Percentiles rank a stretch among this genome's conserved stretches.
phyloP scores from a whole-genome alignment of 1,140 invertebrate genomes.

The Potamilus streckersoni region DNA sequence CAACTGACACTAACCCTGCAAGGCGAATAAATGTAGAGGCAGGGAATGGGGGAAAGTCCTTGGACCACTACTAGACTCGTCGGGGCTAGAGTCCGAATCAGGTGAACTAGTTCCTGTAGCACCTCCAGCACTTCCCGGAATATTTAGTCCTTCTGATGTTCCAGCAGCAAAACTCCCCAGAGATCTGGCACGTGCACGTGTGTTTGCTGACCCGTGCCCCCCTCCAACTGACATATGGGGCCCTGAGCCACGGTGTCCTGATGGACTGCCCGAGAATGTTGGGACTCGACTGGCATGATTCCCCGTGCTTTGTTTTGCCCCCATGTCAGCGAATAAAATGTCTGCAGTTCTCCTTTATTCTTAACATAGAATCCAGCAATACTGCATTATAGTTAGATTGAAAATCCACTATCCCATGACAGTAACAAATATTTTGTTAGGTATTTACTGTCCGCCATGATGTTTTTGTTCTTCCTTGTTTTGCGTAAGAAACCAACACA shows the following conservation, averaged over 20 bases:
- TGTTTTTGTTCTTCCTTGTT: slow-evolving; percentile 57
- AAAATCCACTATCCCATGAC: slow-evolving; percentile 1
- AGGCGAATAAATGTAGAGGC: slow-evolving; percentile 61
- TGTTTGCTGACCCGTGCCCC: slow-evolving; percentile 34
- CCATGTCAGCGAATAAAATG: slow-evolving; percentile 33
- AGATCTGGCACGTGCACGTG: slow-evolving; percentile 55
- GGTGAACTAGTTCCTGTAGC: slow-evolving; percentile 54
- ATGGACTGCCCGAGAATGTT: slow-evolving; percentile 59
- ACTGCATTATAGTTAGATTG: no score
- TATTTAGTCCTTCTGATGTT: slow-evolving; percentile 45
- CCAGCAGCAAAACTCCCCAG: slow-evolving; percentile 54
- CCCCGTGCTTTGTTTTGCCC: slow-evolving; percentile 57
- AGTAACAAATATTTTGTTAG: not conserved
- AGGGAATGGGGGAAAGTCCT: slow-evolving; percentile 55
- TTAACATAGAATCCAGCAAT: slow-evolving; percentile 1
- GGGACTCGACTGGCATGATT: slow-evolving; percentile 41
- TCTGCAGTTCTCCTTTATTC: slow-evolving; percentile 13
- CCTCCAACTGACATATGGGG: slow-evolving; percentile 44
- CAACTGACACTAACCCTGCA: slow-evolving; percentile 49
- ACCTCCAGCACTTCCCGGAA: slow-evolving; percentile 50
- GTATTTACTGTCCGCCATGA: slow-evolving; percentile 52
- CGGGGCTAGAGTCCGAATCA: slow-evolving; percentile 63
- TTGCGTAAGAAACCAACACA: slow-evolving; percentile 64
- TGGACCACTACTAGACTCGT: slow-evolving; percentile 38
- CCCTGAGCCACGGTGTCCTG: slow-evolving; percentile 47